These are phyloP conservation scores for Aphrocallistes beatrix DNA, from an alignment of 37 sponge, comb jelly and placozoan species.

Conservation along the genomic window DNA sequence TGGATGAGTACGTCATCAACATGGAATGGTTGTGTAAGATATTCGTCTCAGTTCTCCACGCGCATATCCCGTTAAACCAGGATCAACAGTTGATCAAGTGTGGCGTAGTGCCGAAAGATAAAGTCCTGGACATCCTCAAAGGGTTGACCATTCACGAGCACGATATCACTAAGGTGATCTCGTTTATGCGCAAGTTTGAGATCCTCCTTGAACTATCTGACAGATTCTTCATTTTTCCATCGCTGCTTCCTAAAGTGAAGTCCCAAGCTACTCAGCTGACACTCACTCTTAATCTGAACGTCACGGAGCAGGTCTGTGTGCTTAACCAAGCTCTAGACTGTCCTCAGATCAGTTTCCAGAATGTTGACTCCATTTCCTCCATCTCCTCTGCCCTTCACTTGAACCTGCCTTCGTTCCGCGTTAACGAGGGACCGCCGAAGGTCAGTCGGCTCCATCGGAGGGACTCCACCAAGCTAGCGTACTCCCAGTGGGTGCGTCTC, in stretches of 20 bases:
- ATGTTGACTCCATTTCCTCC: background rate
- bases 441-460: background rate
- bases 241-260: background rate
- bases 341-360: background rate
- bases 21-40: background rate
- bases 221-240: background rate
- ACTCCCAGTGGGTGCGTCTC: slow-evolving; percentile 1
- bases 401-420: background rate
- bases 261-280: slow-evolving; percentile 11
- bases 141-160: background rate
- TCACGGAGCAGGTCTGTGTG: too few species aligned
- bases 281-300: background rate
- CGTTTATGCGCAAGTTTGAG: background rate
- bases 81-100: background rate
- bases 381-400: background rate
- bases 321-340: too few species aligned
- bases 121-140: background rate
- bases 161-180: background rate
- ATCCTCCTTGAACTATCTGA: background rate
- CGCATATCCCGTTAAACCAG: background rate
- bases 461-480: background rate
- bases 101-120: background rate
- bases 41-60: background rate
- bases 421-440: background rate
- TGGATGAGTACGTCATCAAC: slow-evolving; percentile 11